A percentile compares a stretch with the other conserved stretches of the same genome.
Evolutionary conservation across 2,113 vertebrate genomes (phyloP).

Genomic region (Piaya cayana): DNA sequence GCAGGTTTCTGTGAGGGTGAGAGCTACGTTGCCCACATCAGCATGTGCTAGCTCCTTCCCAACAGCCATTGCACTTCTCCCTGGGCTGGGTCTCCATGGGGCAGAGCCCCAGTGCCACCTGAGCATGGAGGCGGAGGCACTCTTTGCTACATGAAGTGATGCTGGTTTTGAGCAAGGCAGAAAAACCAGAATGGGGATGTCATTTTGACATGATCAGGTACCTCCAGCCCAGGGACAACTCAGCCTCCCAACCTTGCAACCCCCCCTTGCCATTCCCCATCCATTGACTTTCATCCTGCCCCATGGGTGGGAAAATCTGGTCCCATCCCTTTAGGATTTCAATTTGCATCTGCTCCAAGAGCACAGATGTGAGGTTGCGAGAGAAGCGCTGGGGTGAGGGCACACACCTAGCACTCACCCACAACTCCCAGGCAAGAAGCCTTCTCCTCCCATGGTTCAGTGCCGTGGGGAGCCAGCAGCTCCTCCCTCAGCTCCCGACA

Average conservation of each 20-base stretch:
- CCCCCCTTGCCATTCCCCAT: too few species aligned
- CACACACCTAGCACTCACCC: neutral
- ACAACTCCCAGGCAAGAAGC: neutral
- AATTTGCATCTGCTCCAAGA: accelerated
- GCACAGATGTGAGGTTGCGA: neutral
- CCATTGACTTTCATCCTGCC: neutral
- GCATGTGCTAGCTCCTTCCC: neutral
- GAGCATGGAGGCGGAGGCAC: accelerated
- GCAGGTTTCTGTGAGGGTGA: neutral
- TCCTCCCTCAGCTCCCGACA: neutral
- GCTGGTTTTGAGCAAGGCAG: neutral
- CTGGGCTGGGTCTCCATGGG: accelerated
- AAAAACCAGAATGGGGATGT: neutral
- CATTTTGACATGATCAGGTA: too few species aligned
- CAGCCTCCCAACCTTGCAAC: neutral
- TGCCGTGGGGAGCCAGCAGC: neutral
- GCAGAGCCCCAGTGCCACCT: neutral
- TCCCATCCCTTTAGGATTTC: neutral
- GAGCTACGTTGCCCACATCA: neutral
- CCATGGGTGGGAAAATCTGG: accelerated
- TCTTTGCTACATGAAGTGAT: neutral
- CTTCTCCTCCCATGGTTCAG: accelerated
- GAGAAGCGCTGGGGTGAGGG: neutral
- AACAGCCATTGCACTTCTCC: accelerated
- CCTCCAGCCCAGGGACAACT: neutral